phyloP scores from a whole-genome alignment of 1,140 invertebrate species.

The Stegodyphus dumicola region DNA sequence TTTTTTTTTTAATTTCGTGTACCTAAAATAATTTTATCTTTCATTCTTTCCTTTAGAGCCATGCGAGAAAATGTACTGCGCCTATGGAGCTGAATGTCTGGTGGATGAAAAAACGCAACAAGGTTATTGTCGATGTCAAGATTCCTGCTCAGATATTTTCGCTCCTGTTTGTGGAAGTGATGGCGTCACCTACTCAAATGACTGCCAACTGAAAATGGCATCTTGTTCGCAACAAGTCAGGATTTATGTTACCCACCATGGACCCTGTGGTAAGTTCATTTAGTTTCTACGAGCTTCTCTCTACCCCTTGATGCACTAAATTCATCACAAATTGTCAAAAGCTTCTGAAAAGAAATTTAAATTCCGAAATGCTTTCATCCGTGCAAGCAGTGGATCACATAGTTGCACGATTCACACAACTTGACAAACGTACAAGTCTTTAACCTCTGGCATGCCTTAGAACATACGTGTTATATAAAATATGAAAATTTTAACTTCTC shows the following conservation, averaged over 20 bases:
- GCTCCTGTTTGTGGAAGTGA: slow-evolving; percentile 83
- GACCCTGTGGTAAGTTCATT: slow-evolving; percentile 79
- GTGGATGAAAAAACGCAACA: slow-evolving; percentile 76
- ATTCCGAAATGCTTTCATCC: too few species aligned
- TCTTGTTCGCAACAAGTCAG: slow-evolving; percentile 79
- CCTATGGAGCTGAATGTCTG: slow-evolving; percentile 81
- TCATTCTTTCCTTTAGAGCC: slow-evolving; percentile 73
- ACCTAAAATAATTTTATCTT: not conserved
- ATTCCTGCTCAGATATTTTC: slow-evolving; percentile 69
- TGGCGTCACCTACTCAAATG: slow-evolving; percentile 81
- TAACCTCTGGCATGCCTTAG: too few species aligned
- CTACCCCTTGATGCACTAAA: too few species aligned
- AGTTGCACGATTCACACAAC: too few species aligned
- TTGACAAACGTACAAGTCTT: too few species aligned
- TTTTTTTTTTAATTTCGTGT: too few species aligned
- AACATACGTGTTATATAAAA: too few species aligned
- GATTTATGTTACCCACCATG: slow-evolving; percentile 79
- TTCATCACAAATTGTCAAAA: too few species aligned
- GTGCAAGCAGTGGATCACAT: too few species aligned
- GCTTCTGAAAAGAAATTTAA: too few species aligned
- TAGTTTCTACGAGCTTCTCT: too few species aligned
- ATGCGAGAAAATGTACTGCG: slow-evolving; percentile 82
- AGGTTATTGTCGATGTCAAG: slow-evolving; percentile 78
- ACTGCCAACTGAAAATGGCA: slow-evolving; percentile 80
- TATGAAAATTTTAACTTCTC: too few species aligned